Percentiles rank a stretch among this genome's conserved stretches.
Evolutionary conservation across 2,888 invertebrate genomes (phyloP).

Genomic region (Leptinotarsa haldemani): DNA sequence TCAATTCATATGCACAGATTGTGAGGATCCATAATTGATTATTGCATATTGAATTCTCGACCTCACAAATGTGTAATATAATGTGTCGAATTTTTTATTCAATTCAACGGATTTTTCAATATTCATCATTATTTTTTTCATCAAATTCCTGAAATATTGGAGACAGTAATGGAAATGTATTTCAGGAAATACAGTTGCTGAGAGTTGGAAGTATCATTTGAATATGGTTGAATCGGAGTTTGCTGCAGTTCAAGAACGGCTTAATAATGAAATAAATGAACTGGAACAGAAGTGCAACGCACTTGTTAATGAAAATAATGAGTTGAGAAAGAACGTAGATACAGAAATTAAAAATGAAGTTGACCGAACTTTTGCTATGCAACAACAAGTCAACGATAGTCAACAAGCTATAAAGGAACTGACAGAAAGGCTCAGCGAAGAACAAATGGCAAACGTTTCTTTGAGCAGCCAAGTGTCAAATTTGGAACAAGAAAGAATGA

Average conservation of each 20-base stretch:
- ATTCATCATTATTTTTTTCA: too few species aligned
- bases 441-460: slow-evolving; percentile 53
- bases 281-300: slow-evolving; percentile 65
- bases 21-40: too few species aligned
- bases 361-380: slow-evolving; percentile 60
- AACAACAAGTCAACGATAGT: slow-evolving; percentile 59
- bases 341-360: slow-evolving; percentile 63
- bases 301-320: slow-evolving; percentile 63
- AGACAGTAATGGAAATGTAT: background rate
- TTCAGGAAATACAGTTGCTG: slow-evolving; percentile 75
- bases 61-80: too few species aligned
- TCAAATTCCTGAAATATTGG: background rate
- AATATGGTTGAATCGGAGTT: slow-evolving; percentile 75
- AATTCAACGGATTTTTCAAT: too few species aligned
- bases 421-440: slow-evolving; percentile 53
- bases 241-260: slow-evolving; percentile 56
- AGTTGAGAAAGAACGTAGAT: slow-evolving; percentile 63
- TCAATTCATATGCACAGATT: too few species aligned
- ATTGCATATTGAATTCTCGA: too few species aligned
- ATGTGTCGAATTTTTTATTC: too few species aligned
- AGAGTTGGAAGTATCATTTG: slow-evolving; percentile 77
- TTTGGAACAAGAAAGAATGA: slow-evolving; percentile 48
- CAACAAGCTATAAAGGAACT: slow-evolving; percentile 59
- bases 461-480: slow-evolving; percentile 39
- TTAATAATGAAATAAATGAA: slow-evolving; percentile 66